Evolutionary conservation across 1,140 invertebrate species (phyloP).

Genomic region (Camponotus pennsylvanicus): DNA sequence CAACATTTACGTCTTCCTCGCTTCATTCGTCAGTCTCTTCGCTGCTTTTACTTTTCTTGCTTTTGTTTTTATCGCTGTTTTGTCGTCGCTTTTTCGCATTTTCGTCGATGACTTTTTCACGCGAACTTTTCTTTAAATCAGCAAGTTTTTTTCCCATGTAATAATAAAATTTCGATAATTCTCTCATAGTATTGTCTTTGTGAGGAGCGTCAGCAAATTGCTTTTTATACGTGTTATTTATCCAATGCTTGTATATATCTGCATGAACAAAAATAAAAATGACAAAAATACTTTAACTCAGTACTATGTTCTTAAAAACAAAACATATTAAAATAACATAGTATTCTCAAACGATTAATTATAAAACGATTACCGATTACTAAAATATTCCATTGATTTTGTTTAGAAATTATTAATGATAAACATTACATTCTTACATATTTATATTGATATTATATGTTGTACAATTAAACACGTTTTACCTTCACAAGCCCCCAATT

Average conservation of each 20-base stretch:
- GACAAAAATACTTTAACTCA: not conserved
- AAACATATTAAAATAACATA: too few species aligned
- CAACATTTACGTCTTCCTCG: not conserved
- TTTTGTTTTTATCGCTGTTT: not conserved
- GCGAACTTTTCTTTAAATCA: slow-evolving; percentile 8
- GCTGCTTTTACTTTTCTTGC: not conserved
- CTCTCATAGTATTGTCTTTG: not conserved
- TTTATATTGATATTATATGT: not conserved
- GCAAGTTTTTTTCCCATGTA: slow-evolving; percentile 15
- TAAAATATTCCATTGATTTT: too few species aligned
- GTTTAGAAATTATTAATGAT: too few species aligned
- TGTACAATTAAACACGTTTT: slow-evolving; percentile 3
- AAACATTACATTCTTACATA: not conserved
- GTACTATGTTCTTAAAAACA: too few species aligned
- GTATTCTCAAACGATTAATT: too few species aligned
- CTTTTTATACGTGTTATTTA: not conserved
- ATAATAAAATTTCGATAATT: slow-evolving; percentile 15
- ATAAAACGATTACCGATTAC: too few species aligned
- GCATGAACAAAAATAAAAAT: not conserved
- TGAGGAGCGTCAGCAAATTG: not conserved
- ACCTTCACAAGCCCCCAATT: slow-evolving; percentile 9
- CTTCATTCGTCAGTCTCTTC: not conserved
- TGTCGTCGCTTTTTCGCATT: not conserved
- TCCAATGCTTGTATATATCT: slow-evolving; percentile 24
- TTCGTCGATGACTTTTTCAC: not conserved